phyloP scores from a whole-genome alignment of 1,140 invertebrate genomes.

The Ceratina japonica region DNA sequence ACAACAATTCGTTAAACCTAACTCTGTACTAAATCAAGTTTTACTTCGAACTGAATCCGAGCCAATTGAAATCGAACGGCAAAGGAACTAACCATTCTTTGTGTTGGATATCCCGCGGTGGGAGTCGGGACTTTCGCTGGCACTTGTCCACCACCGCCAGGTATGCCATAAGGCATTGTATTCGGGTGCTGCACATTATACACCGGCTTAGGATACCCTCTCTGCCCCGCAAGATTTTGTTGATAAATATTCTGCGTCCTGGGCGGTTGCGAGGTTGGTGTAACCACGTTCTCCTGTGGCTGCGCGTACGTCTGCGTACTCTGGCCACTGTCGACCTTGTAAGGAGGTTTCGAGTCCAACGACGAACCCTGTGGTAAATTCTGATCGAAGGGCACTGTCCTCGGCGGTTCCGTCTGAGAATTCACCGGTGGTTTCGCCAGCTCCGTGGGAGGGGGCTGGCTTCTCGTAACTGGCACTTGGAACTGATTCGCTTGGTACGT shows the following conservation, averaged over 20 bases:
- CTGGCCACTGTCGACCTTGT: not conserved
- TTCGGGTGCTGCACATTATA: constrained; percentile 14
- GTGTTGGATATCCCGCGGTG: constrained; percentile 4
- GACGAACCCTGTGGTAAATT: not conserved
- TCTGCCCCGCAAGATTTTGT: constrained; percentile 16
- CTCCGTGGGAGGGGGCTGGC: not conserved
- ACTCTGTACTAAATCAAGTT: no score
- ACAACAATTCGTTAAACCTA: not conserved
- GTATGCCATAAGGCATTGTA: constrained; percentile 6
- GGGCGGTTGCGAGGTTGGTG: not conserved
- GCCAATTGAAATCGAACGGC: not conserved
- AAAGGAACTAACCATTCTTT: constrained; percentile 18
- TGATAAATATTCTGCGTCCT: constrained; percentile 11
- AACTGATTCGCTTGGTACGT: constrained; percentile 29
- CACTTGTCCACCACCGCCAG: not conserved
- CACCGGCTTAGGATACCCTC: constrained; percentile 16
- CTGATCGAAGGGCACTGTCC: constrained; percentile 1
- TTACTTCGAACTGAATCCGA: no score
- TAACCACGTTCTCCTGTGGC: constrained; percentile 7
- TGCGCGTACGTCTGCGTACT: not conserved
- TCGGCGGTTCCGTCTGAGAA: constrained; percentile 1
- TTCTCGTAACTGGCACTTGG: constrained; percentile 13
- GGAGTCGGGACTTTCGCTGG: not conserved
- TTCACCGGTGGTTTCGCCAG: constrained; percentile 1
- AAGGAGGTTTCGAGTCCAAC: not conserved